phyloP scores from a whole-genome alignment of 2,888 invertebrate genomes.

The Polylopha cassiicola region DNA sequence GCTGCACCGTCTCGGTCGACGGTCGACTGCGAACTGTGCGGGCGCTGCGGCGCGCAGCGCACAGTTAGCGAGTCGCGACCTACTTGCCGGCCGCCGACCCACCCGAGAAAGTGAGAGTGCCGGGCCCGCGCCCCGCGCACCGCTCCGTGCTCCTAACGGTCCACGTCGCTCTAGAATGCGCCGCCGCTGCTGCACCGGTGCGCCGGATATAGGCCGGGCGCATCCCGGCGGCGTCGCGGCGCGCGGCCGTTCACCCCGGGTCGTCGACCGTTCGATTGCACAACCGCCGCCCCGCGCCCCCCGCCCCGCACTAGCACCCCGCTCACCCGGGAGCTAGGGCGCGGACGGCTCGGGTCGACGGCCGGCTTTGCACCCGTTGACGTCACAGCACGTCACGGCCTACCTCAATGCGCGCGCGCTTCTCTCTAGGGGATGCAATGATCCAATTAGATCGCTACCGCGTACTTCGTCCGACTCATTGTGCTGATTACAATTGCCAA shows the following conservation, averaged over 20 bases:
- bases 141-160: conserved; percentile 69
- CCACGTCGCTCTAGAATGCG: conserved; percentile 76
- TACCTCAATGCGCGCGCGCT: conserved; percentile 78
- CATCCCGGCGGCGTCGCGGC: conserved; percentile 74
- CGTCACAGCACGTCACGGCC: conserved; percentile 76
- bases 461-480: conserved; percentile 10
- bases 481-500: conserved; percentile 18
- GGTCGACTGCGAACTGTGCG: conserved; percentile 76
- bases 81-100: conserved; percentile 87
- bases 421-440: conserved; percentile 69
- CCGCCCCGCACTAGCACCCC: conserved; percentile 38
- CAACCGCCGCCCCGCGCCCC: conserved; percentile 54
- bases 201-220: conserved; percentile 78
- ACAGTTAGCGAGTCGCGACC: conserved; percentile 84
- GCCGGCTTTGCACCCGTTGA: conserved; percentile 63
- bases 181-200: conserved; percentile 73
- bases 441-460: conserved; percentile 53
- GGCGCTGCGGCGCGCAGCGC: conserved; percentile 72
- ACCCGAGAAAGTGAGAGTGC: conserved; percentile 79
- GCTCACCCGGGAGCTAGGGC: conserved; percentile 58
- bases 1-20: conserved; percentile 79
- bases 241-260: conserved; percentile 72
- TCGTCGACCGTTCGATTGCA: conserved; percentile 74
- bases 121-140: conserved; percentile 56
- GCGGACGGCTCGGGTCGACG: conserved; percentile 57